These are phyloP conservation scores for Embiotoca jacksoni DNA, from an alignment of 2,113 vertebrate genomes.

Conservation along the genomic window DNA sequence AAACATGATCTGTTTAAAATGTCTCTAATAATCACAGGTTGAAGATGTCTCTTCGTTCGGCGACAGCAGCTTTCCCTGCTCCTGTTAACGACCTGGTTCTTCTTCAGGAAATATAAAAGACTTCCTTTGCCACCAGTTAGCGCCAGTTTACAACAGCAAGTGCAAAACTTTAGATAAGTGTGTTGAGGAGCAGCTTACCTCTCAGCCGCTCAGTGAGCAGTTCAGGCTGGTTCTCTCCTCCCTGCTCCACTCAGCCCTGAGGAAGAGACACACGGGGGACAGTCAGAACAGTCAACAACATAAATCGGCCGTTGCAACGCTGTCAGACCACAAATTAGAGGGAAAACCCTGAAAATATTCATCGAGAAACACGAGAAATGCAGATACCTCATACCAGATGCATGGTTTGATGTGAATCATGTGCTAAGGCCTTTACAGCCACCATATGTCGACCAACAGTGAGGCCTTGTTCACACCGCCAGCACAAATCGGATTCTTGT, in stretches of 20 bases:
- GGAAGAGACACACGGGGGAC: background rate
- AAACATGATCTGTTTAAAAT: too few relatives aligned
- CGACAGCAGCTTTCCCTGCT: background rate
- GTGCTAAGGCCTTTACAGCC: background rate
- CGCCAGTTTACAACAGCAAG: background rate
- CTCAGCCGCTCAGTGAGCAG: constrained; percentile 44
- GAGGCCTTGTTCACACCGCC: background rate
- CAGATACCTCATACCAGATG: background rate
- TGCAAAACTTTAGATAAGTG: background rate
- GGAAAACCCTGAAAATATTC: background rate
- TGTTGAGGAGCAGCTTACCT: constrained; percentile 48
- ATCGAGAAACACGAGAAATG: background rate
- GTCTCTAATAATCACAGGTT: too few relatives aligned
- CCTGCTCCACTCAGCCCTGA: constrained; percentile 63
- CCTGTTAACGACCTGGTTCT: background rate
- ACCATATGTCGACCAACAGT: background rate
- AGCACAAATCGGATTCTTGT: too few relatives aligned
- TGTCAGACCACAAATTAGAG: background rate
- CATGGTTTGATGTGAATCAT: background rate
- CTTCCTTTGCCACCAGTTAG: constrained; percentile 3
- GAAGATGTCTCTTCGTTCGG: background rate
- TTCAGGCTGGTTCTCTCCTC: constrained; percentile 48
- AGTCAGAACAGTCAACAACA: background rate
- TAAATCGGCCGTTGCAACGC: background rate
- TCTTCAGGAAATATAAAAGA: constrained; percentile 30